Evolutionary conservation across 2,797 vertebrate genomes (phyloP).

Genomic region (Eidolon dupreanum): DNA sequence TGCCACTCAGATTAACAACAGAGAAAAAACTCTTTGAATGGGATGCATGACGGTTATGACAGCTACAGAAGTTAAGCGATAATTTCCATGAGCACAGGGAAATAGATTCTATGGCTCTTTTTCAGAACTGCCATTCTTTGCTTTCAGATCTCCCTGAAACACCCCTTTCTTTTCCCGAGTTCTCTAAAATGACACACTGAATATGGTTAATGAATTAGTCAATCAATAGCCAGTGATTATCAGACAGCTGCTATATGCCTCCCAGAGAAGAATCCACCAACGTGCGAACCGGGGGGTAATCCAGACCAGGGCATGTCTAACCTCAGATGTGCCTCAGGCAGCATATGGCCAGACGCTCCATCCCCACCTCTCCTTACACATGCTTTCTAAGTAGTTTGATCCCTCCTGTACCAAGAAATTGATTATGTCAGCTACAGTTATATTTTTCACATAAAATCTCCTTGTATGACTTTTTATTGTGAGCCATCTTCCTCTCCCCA

Average conservation of each 20-base stretch:
- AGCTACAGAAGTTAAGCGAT: not conserved
- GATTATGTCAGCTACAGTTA: constrained; percentile 69
- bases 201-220: constrained; percentile 58
- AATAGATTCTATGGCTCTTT: not conserved
- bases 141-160: constrained; percentile 18
- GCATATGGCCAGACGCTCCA: constrained; percentile 9
- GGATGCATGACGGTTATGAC: rapidly evolving
- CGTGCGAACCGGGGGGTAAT: not conserved
- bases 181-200: not conserved
- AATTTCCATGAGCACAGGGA: not conserved
- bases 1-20: not conserved
- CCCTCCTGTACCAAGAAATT: constrained; percentile 72
- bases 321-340: not conserved
- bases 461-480: not conserved
- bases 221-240: constrained; percentile 38
- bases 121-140: not conserved
- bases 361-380: constrained; percentile 34
- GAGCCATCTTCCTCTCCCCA: not conserved
- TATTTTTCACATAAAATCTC: constrained; percentile 69
- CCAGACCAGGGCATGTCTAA: not conserved
- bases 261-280: not conserved
- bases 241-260: constrained; percentile 35
- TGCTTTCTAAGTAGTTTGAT: constrained; percentile 47
- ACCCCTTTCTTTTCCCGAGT: not conserved
- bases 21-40: not conserved